Conservation (phyloP, 30 jellyfish, hydroid and myxozoan genomes). For the Aurelia aurita complex sp. Pacific region DNA sequence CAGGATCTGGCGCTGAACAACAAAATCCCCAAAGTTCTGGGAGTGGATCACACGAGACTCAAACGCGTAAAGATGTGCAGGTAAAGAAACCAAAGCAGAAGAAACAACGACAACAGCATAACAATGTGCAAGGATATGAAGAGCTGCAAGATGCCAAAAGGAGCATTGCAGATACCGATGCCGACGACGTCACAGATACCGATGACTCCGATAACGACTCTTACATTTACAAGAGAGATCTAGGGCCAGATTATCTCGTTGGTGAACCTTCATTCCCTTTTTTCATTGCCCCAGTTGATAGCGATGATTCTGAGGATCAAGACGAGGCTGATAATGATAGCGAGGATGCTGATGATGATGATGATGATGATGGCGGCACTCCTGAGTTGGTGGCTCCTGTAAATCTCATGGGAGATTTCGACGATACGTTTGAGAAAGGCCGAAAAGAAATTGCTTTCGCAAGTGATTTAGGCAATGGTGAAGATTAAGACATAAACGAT, state of each 20-base stretch:
- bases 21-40: too few relatives aligned
- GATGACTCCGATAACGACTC: neutral
- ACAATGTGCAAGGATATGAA: too few relatives aligned
- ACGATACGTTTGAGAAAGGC: too few relatives aligned
- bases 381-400: neutral
- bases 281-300: neutral
- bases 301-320: neutral
- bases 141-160: slow-evolving; percentile 6
- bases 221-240: neutral
- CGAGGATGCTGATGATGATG: neutral
- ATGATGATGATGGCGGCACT: slow-evolving; percentile 1
- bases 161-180: neutral
- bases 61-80: too few relatives aligned
- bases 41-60: too few relatives aligned
- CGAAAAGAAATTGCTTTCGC: too few relatives aligned
- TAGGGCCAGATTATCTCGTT: neutral
- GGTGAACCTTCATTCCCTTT: slow-evolving; percentile 2
- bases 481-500: too few relatives aligned
- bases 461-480: too few relatives aligned
- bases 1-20: too few relatives aligned
- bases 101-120: too few relatives aligned
- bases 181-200: neutral
- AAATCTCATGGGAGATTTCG: neutral
- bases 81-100: too few relatives aligned
- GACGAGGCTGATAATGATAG: neutral